phyloP scores from a whole-genome alignment of 2,888 invertebrate genomes.

The Suillia variegata region DNA sequence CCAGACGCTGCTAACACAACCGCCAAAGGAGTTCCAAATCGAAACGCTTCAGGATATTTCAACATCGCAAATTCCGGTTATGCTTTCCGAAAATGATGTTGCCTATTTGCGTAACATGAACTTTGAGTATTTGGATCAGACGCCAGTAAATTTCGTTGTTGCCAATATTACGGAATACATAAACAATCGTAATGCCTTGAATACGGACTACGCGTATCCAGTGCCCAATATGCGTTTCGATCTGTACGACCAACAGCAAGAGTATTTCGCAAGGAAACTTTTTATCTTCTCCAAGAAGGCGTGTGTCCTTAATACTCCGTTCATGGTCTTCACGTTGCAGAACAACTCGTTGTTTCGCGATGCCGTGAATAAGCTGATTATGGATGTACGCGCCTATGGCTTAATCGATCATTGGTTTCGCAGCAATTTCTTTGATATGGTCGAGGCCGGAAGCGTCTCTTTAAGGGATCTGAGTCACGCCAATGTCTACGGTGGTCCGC shows the following conservation, averaged over 20 bases:
- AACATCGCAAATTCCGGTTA: no score
- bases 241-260: constrained; percentile 33
- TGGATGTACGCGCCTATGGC: constrained; percentile 36
- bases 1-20: not conserved
- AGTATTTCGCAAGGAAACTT: constrained; percentile 34
- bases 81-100: no score
- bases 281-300: constrained; percentile 42
- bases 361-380: constrained; percentile 31
- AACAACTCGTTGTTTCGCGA: constrained; percentile 32
- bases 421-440: constrained; percentile 43
- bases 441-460: constrained; percentile 32
- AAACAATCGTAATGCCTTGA: not conserved
- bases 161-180: no score
- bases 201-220: not conserved
- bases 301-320: constrained; percentile 26
- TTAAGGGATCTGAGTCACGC: constrained; percentile 29
- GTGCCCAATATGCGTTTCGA: not conserved
- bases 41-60: not conserved
- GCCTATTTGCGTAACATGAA: no score
- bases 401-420: constrained; percentile 36
- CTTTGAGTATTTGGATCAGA: not conserved
- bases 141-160: not conserved
- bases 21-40: not conserved
- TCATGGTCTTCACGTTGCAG: constrained; percentile 32
- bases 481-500: constrained; percentile 4